phyloP scores from a whole-genome alignment of 2,888 invertebrate species.

The Patella caerulea region DNA sequence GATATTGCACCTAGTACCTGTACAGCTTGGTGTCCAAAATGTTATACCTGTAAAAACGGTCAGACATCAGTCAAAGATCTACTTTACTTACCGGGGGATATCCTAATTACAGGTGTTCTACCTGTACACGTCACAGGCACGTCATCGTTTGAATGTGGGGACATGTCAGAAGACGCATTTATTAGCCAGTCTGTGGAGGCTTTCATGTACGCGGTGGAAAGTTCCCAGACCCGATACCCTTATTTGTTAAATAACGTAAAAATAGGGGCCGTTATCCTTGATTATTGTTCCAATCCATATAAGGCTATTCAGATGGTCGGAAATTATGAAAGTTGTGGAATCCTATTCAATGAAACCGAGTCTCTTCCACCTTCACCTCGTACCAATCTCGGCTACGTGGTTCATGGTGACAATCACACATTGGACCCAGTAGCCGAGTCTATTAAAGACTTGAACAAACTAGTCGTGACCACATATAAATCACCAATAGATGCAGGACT shows the following conservation, averaged over 20 bases:
- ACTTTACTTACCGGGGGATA: conserved; percentile 49
- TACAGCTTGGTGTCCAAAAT: conserved; percentile 21
- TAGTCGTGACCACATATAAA: conserved; percentile 14
- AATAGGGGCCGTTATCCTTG: conserved; percentile 51
- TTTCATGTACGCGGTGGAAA: conserved; percentile 52
- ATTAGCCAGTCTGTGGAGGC: conserved; percentile 45
- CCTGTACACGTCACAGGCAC: conserved; percentile 43
- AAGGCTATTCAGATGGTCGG: conserved; percentile 40
- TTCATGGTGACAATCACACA: conserved; percentile 19
- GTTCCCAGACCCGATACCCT: conserved; percentile 42
- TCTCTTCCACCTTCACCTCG: conserved; percentile 15
- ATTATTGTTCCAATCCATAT: conserved; percentile 49
- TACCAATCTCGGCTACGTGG: conserved; percentile 43
- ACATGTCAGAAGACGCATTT: conserved; percentile 29
- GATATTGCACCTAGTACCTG: not conserved
- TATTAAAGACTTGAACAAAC: conserved; percentile 1
- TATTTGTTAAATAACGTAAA: conserved; percentile 43
- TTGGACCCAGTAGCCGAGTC: not conserved
- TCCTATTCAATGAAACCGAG: conserved; percentile 24
- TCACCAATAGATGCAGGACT: conserved; percentile 5
- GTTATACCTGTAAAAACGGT: conserved; percentile 13
- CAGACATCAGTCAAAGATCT: not conserved
- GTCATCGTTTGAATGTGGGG: conserved; percentile 41
- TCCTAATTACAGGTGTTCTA: conserved; percentile 52
- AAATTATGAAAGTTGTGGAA: conserved; percentile 54